Base-by-base conservation (phyloP, 2,888 invertebrate species). In the Adineta ricciae region DNA sequence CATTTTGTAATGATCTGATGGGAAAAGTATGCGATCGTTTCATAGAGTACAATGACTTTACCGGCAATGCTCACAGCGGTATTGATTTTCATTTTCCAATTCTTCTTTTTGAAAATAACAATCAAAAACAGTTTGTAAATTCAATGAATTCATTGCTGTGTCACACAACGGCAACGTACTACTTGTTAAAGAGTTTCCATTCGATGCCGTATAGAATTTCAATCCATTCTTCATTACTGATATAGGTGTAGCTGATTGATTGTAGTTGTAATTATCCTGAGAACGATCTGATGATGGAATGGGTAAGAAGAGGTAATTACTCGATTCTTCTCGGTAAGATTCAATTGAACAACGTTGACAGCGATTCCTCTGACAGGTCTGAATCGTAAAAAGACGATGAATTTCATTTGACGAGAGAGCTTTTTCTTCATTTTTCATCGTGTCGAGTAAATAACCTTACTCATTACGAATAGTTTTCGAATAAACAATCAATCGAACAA, bases 11-110 rank as follows among this genome's bases (percentile, higher is more conserved):
- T 21, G 73, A 78, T 78, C 64, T 64, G 19, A 27, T 64, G 27
- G 11, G 14, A n/a, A n/a, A n/a, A n/a, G n/a, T n/a, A n/a, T n/a
- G n/a, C 19, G 19, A 50, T 50, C 11, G 50, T 16, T 24, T 92
- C n/a, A 92, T 7, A 16, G 16, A 73, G 16, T 9, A 21, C 14
- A 38, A 73, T 2, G 21, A 38, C 36, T n/a, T 3, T 27, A 56
- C 84, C 92, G 93, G 89, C 95, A 96, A 84, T 93, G 93, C 86
- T 93, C 93, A 91, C 95, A 96, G 87, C 93, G 93, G 90, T 95
- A 96, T 90, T 93, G 93, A 89, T 96, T 95, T 84, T 95, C 95
- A 0, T 94, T 95, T 2, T 93, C 92, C 52, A 96, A 90, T 85
- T 92, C 93, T 89, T 96, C 95, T 1, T 94, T 93, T 36, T 93